phyloP scores from a whole-genome alignment of 2,888 invertebrate genomes.

The Xestia rhomboidea region DNA sequence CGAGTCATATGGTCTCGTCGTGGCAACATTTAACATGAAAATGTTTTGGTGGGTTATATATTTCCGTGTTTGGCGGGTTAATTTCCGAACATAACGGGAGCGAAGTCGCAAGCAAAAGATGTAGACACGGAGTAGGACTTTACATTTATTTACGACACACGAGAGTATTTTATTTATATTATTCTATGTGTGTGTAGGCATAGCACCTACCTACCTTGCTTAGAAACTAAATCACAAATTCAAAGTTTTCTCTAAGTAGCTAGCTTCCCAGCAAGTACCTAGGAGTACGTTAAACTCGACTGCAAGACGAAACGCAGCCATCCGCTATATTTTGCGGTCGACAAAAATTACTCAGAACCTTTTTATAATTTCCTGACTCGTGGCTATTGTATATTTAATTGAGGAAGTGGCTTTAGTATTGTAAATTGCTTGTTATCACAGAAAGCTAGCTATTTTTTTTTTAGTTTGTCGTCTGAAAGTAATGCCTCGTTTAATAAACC shows the following conservation, averaged over 20 bases:
- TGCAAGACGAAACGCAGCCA: constrained; percentile 46
- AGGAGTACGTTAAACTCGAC: constrained; percentile 17
- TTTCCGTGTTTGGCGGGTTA: too few relatives aligned
- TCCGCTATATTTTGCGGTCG: constrained; percentile 63
- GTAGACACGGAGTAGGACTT: background rate
- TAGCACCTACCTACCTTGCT: background rate
- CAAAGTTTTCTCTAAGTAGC: background rate
- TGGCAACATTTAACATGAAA: too few relatives aligned
- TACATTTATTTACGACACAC: background rate
- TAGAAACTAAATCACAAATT: background rate
- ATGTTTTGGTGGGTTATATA: too few relatives aligned
- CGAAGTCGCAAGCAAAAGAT: background rate
- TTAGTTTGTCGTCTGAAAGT: background rate
- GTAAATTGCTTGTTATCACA: constrained; percentile 46
- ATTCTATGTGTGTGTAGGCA: background rate
- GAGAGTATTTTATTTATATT: too few relatives aligned
- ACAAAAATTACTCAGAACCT: constrained; percentile 57
- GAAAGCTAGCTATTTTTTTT: constrained; percentile 8
- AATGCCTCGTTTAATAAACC: background rate
- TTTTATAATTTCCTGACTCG: constrained; percentile 64
- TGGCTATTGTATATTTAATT: constrained; percentile 64
- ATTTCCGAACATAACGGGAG: background rate
- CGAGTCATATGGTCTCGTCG: too few relatives aligned
- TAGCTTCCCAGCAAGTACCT: background rate
- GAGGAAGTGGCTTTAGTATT: constrained; percentile 68